These are phyloP conservation scores for Clusia tigrina DNA, from an alignment of 2,888 invertebrate species.

Conservation along the genomic window DNA sequence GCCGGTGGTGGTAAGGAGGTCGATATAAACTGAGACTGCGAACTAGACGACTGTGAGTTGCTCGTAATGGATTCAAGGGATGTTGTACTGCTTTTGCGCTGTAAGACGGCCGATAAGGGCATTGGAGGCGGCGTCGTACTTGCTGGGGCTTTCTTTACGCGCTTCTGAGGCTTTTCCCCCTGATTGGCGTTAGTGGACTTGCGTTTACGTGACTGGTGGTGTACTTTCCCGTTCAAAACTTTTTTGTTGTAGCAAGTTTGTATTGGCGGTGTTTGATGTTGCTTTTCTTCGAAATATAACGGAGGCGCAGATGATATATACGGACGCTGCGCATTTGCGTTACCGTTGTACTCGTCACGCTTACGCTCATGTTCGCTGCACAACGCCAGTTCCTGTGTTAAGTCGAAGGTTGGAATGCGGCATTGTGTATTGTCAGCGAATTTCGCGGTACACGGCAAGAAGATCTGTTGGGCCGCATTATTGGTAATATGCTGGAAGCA, in stretches of 20 bases:
- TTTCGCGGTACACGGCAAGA: constrained; percentile 82
- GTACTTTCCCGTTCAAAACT: constrained; percentile 8
- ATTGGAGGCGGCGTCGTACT: constrained; percentile 28
- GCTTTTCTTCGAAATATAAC: constrained; percentile 20
- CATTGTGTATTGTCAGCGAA: constrained; percentile 81
- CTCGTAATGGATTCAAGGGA: constrained; percentile 61
- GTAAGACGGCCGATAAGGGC: constrained; percentile 45
- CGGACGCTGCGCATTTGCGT: constrained; percentile 64
- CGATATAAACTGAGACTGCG: constrained; percentile 37
- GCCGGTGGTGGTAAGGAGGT: constrained; percentile 44
- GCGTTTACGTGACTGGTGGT: constrained; percentile 43
- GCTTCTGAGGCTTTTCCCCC: constrained; percentile 67
- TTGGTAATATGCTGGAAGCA: constrained; percentile 86
- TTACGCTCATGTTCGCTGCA: constrained; percentile 87
- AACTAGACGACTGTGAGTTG: constrained; percentile 57
- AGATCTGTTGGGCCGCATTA: constrained; percentile 83
- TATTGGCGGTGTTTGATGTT: constrained; percentile 18
- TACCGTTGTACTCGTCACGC: constrained; percentile 82
- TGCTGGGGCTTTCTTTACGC: constrained; percentile 65
- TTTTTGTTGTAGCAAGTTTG: constrained; percentile 12
- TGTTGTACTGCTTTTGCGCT: constrained; percentile 61
- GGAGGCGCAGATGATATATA: not conserved
- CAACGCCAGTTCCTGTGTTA: constrained; percentile 81
- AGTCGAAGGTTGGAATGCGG: constrained; percentile 80
- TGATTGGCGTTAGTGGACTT: constrained; percentile 48